Conservation (phyloP, 2,888 invertebrate genomes). For the Amiota mariae region DNA sequence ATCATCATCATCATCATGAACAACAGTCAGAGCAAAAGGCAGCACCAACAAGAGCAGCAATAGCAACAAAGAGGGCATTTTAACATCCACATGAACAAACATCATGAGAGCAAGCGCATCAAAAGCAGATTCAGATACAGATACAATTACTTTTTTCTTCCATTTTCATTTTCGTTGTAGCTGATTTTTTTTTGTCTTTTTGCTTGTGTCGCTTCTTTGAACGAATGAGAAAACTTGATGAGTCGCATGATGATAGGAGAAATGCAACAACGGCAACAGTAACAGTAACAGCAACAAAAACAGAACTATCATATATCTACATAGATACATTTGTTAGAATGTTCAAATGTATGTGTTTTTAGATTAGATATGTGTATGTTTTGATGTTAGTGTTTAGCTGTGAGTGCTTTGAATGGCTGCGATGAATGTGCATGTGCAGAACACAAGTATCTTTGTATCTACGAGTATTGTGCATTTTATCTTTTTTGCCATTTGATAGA, state of each 20-base stretch:
- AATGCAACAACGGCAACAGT: conserved; percentile 26
- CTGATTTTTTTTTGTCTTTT: background rate
- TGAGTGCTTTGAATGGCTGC: conserved; percentile 22
- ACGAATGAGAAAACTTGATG: conserved; percentile 35
- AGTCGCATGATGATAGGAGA: conserved; percentile 27
- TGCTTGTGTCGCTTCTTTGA: conserved; percentile 22
- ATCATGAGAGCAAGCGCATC: conserved; percentile 34
- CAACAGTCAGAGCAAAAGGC: background rate
- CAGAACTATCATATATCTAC: background rate
- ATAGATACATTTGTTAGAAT: background rate
- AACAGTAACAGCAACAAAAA: conserved; percentile 6
- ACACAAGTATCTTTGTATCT: background rate
- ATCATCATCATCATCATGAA: background rate
- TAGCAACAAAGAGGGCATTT: background rate
- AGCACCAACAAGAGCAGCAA: background rate
- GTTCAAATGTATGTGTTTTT: background rate
- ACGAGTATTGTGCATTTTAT: conserved; percentile 37
- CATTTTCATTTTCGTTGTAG: conserved; percentile 8
- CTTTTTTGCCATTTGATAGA: conserved; percentile 26
- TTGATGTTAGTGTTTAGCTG: conserved; percentile 5
- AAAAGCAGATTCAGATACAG: conserved; percentile 10
- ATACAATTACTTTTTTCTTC: background rate
- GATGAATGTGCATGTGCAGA: conserved; percentile 4
- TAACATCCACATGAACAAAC: conserved; percentile 21
- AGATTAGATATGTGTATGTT: background rate